Evolutionary conservation across 2,113 vertebrate genomes (phyloP), one percentile per base, ranked within the genome.

Genomic region (Rhea pennata): DNA sequence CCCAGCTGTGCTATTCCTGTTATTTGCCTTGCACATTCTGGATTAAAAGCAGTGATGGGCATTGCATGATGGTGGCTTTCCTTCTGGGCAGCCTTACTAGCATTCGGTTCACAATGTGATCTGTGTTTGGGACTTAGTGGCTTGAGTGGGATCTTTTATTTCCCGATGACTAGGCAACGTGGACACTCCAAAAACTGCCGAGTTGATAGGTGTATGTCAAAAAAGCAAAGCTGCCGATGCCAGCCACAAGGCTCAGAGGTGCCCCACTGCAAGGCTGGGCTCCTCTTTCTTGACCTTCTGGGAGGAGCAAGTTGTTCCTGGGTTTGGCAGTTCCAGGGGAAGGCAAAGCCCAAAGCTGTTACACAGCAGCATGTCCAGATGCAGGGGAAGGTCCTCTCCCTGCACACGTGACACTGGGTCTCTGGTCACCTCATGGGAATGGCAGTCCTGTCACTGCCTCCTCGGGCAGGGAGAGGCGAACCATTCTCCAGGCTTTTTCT

Each of bases 401-500:
- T 51, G 69, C 24, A 67, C 79, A 48, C 5, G 36, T 73, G 92
- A 93, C 65, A 71, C 1, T 0, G 6, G 67, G 2, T 2, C 5
- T 44, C 70, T 71, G 6, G 67, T 27, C 46, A 22, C 46, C 50
- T 64, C 83, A 79, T 71, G 96, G 95, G 88, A 95, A 67, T 36
- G 26, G 75, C 67, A 77, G 40, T 71, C 26, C 84, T 82, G 84
- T 58, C 53, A 56, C 53, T 65, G 53, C 56, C 54, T 88, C 26
- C 72, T 54, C 20, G 1, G 54, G 46, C 79, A 5, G 86, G 20
- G 69, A 80, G 72, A 77, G 75, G 39, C 15, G 88, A 94, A 59
- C 13, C 87, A 15, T 76, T 84, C 88, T 92, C 61, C 65, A 61
- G 73, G 15, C 73, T 94, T 56, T 74, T 95, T 96, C 95, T 92